Conservation (phyloP, 2,888 invertebrate species). For the Ctena decussata region DNA sequence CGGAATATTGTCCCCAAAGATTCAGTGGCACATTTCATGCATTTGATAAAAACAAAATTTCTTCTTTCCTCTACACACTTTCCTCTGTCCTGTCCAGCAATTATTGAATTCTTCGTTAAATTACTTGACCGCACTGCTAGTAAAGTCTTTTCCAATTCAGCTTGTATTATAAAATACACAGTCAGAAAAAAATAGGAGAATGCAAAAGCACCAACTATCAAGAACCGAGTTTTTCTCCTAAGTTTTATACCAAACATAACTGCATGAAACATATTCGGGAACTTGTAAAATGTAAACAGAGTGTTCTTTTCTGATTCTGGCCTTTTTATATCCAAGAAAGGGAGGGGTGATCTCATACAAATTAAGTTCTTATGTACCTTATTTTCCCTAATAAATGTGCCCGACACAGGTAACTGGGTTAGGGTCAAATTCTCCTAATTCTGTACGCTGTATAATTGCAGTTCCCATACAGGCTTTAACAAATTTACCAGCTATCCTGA, state of each 20-base stretch:
- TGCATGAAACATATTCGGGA: background rate
- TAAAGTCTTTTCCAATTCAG: background rate
- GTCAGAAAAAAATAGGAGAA: background rate
- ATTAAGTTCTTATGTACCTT: too few relatives aligned
- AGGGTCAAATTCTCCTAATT: too few relatives aligned
- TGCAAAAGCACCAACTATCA: background rate
- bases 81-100: background rate
- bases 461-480: too few relatives aligned
- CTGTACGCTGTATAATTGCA: too few relatives aligned
- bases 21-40: conserved; percentile 86
- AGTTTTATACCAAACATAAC: background rate
- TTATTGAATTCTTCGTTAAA: background rate
- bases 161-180: background rate
- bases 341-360: too few relatives aligned
- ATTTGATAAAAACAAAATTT: conserved; percentile 85
- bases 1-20: conserved; percentile 81
- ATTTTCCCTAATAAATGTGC: too few relatives aligned
- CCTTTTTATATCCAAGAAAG: too few relatives aligned
- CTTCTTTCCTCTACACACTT: conserved; percentile 53
- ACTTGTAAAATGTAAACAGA: too few relatives aligned
- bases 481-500: too few relatives aligned
- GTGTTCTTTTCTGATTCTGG: too few relatives aligned
- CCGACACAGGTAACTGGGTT: too few relatives aligned
- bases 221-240: background rate
- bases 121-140: background rate